Base-by-base conservation (phyloP, 2,113 vertebrate genomes). In the Natator depressus region DNA sequence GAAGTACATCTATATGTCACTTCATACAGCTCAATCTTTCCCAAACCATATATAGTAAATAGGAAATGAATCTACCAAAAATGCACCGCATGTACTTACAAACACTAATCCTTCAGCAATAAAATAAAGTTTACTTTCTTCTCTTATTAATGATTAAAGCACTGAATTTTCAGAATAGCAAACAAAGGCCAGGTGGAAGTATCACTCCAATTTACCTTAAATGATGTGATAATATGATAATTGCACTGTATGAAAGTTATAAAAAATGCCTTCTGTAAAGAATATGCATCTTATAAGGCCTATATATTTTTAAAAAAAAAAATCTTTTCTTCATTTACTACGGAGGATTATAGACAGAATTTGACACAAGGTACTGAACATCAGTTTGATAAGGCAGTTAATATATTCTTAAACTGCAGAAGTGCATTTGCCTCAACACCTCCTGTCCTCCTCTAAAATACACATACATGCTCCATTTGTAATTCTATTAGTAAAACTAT, bases 301-400 rank as follows among this genome's bases (percentile, higher is more conserved):
- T 82, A 46, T 62, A 62, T n/a, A n/a, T n/a, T n/a, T n/a, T n/a
- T n/a, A n/a, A 69, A 59, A 59, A 59, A 69, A 59, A 29, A n/a
- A n/a, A 17, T 69, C 3, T 72, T 22, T 72, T 72, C n/a, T 35
- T 65, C 31, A 10, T 65, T 95, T 89, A 16, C 2, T 87, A 49
- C 80, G 50, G 22, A 11, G 20, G 49, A 94, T 82, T 55, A 62
- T 82, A 81, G 84, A 88, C 93, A 90, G 91, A 93, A 91, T 85
- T 3, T 3, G 2, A 31, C 22, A 83, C 24, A 53, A 89, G 89
- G 72, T 0, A 93, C 46, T 46, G 84, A 94, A 89, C 92, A 94
- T 82, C 62, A 88, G 84, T 85, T 94, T 94, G 92, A 93, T 22
- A 93, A 84, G 81, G 80, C 51, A 76, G 92, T 88, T 95, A 90